A percentile compares a stretch with the other conserved stretches of the same genome.
These are phyloP conservation scores for Micropoecilia bifurca DNA, from an alignment of 2,797 vertebrate genomes.

Conservation along the genomic window DNA sequence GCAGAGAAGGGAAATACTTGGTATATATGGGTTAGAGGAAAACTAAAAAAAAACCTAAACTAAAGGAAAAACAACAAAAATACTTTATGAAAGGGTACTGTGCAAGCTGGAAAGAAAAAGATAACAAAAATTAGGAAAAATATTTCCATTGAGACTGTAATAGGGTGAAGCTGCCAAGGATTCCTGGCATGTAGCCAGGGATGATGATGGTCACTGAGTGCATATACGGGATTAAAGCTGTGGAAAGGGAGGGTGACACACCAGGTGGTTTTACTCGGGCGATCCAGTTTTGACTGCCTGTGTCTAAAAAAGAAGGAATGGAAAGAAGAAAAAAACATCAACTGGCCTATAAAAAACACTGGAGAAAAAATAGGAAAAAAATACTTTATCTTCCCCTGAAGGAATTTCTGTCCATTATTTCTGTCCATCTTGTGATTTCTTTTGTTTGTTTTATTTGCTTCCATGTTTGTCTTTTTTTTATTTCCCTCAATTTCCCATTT, in stretches of 20 bases:
- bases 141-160: conserved; percentile 74
- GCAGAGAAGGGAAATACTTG: conserved; percentile 62
- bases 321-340: conserved; percentile 63
- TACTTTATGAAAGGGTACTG: conserved; percentile 14
- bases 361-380: conserved; percentile 62
- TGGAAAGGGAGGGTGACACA: conserved; percentile 63
- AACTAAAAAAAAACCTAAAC: conserved; percentile 41
- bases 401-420: conserved; percentile 64
- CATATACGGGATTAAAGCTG: conserved; percentile 65
- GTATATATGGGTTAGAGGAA: conserved; percentile 59
- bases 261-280: conserved; percentile 82
- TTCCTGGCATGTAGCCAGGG: conserved; percentile 73
- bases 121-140: conserved; percentile 76
- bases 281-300: conserved; percentile 75
- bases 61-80: conserved; percentile 52
- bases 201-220: conserved; percentile 76
- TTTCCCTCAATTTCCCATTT: conserved; percentile 26
- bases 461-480: conserved; percentile 39
- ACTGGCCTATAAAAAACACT: conserved; percentile 73
- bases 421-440: conserved; percentile 50
- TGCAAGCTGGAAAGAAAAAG: conserved; percentile 72
- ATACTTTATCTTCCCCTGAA: conserved; percentile 71
- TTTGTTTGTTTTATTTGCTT: conserved; percentile 42
- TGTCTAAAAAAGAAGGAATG: conserved; percentile 50
- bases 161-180: conserved; percentile 74